Evolutionary conservation across 37 sponge, comb jelly and placozoan species (phyloP).

Genomic region (Lycopodina hypogea): DNA sequence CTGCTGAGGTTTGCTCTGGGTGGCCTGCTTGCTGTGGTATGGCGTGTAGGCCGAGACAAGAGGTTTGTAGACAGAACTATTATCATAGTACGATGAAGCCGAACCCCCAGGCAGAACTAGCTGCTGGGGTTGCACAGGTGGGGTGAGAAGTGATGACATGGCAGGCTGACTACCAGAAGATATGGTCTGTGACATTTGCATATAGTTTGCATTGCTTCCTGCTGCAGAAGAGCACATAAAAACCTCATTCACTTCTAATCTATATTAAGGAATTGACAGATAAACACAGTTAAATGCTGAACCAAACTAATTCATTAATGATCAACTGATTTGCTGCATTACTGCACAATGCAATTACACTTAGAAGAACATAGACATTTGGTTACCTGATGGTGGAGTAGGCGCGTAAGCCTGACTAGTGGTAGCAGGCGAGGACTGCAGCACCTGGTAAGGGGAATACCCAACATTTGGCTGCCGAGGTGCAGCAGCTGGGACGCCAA

Average conservation of each 20-base stretch:
- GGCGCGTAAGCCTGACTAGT: background rate
- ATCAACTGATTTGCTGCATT: no score
- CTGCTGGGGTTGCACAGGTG: background rate
- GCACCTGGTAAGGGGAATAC: background rate
- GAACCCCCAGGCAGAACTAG: no score
- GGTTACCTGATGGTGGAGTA: slow-evolving; percentile 4
- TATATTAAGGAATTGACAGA: no score
- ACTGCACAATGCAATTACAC: no score
- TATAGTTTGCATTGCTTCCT: no score
- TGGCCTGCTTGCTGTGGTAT: background rate
- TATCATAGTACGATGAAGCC: background rate
- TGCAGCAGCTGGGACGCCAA: background rate
- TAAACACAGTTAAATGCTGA: no score
- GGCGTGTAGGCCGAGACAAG: slow-evolving; percentile 9
- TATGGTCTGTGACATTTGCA: no score
- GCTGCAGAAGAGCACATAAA: no score
- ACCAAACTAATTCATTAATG: no score
- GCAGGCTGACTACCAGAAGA: no score
- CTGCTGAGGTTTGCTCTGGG: background rate
- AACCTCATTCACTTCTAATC: no score
- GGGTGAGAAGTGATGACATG: background rate
- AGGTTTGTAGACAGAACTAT: background rate
- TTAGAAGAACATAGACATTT: no score
- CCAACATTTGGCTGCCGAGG: background rate
- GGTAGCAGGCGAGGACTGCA: background rate